Conservation (phyloP, 1,140 invertebrate genomes). For the Metaphire vulgaris region DNA sequence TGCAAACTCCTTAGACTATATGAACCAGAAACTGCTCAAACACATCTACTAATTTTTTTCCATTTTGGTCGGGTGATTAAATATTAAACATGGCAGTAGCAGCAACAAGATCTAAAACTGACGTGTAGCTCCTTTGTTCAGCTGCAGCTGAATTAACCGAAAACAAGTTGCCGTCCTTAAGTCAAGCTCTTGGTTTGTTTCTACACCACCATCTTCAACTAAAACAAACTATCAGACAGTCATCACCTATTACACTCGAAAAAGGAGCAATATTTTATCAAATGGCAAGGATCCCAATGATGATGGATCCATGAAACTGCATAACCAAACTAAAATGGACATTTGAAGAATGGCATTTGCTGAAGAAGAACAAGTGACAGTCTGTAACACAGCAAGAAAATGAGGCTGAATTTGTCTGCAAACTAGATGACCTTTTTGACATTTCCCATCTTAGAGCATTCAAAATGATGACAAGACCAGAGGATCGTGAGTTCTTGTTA, state of each 20-base stretch:
- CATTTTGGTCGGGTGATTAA: neutral
- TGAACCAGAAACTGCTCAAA: constrained; percentile 10
- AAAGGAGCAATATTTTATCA: constrained; percentile 9
- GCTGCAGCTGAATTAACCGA: constrained; percentile 1
- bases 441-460: constrained; percentile 12
- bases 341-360: constrained; percentile 10
- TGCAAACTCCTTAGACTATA: neutral
- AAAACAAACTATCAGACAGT: constrained; percentile 14
- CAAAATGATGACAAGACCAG: constrained; percentile 4
- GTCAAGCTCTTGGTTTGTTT: constrained; percentile 13
- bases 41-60: constrained; percentile 6
- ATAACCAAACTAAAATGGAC: constrained; percentile 10
- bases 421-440: constrained; percentile 14
- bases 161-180: constrained; percentile 10
- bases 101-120: constrained; percentile 10
- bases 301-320: constrained; percentile 11
- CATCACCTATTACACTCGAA: constrained; percentile 10
- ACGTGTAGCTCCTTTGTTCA: constrained; percentile 6
- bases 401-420: constrained; percentile 14
- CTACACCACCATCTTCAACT: constrained; percentile 7
- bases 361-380: neutral
- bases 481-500: constrained; percentile 18
- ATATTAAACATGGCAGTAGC: constrained; percentile 7
- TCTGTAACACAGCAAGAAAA: constrained; percentile 15
- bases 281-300: constrained; percentile 10